A percentile compares a stretch with the other conserved stretches of the same genome.
Evolutionary conservation across 2,113 vertebrate species (phyloP).

Genomic region (Muscicapa adusta): DNA sequence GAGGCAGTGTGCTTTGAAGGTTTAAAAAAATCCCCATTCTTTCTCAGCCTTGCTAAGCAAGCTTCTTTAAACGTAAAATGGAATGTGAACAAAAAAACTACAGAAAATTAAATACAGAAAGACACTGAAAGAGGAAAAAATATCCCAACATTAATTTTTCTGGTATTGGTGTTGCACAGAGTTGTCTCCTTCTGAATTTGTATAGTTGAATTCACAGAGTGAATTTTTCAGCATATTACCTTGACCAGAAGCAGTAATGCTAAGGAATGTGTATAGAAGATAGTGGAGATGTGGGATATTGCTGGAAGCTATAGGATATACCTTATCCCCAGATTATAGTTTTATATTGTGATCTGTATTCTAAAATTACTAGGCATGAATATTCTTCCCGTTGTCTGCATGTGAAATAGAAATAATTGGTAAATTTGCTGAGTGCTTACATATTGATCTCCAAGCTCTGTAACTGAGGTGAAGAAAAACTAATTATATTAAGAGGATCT

Average conservation of each 20-base stretch:
- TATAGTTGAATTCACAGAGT: not conserved
- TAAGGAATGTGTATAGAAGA: accelerated
- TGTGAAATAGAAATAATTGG: not conserved
- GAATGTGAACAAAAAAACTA: not conserved
- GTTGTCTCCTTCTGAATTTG: not conserved
- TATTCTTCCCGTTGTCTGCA: not conserved
- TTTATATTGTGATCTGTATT: not conserved
- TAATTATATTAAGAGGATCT: not conserved
- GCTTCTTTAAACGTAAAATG: accelerated
- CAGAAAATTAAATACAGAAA: not conserved
- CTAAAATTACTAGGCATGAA: not conserved
- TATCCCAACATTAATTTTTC: accelerated
- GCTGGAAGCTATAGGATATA: not conserved
- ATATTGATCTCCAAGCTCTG: not conserved
- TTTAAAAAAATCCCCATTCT: accelerated
- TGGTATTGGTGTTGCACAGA: accelerated
- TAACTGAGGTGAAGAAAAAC: not conserved
- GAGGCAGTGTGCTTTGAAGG: accelerated
- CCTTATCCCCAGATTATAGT: accelerated
- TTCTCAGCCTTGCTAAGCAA: not conserved
- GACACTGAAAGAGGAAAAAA: not conserved
- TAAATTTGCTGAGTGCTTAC: not conserved
- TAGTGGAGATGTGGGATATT: not conserved
- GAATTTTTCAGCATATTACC: not conserved
- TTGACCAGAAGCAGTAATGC: not conserved